Base-by-base conservation (phyloP, 2,888 invertebrate genomes). In the Lysandra coridon region DNA sequence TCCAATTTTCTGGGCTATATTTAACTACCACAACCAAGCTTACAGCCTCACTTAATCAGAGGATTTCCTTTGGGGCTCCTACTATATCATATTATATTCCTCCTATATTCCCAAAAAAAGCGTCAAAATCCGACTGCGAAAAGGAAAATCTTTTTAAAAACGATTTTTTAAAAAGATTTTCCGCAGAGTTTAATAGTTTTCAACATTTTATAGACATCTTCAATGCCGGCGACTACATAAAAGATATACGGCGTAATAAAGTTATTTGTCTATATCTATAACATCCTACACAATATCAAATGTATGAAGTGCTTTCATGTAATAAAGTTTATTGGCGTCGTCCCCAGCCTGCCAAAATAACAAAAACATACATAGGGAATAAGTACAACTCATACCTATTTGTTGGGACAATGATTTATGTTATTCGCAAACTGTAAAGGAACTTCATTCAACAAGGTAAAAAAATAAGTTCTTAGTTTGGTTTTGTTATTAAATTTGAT, bases 281-380 rank as follows among this genome's bases (percentile, higher is more conserved):
- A 33, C 37, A 69, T 37, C 74, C 23, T 74, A 74, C 40, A 44
- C 40, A 74, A 74, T 74, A 74, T 44, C 37, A 74, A 74, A 74
- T 44, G 10, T 74, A 74, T 33, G n/a, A 74, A 40, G 44, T 44
- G 40, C 44, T 44, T 74, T 69, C 69, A 74, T 74, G 44, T 74
- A 74, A 74, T 74, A 74, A 74, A 44, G 40, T 74, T 44, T 74
- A 74, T 74, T 44, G 73, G 23, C 44, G 23, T 74, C n/a, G 74
- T 69, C 69, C 33, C 33, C 33, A 44, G 74, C 74, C 23, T 74
- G 74, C 44, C 74, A 74, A 74, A 44, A 44, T 23, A 74, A 74
- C 74, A 44, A 74, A 74, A 74, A 74, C 74, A 74, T 74, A 44
- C 74, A 69, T 37, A 69, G 64, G 40, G 12, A 73, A 73, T 73